Base-by-base conservation (phyloP, 2,888 invertebrate species). In the Onthophagus sagittarius region DNA sequence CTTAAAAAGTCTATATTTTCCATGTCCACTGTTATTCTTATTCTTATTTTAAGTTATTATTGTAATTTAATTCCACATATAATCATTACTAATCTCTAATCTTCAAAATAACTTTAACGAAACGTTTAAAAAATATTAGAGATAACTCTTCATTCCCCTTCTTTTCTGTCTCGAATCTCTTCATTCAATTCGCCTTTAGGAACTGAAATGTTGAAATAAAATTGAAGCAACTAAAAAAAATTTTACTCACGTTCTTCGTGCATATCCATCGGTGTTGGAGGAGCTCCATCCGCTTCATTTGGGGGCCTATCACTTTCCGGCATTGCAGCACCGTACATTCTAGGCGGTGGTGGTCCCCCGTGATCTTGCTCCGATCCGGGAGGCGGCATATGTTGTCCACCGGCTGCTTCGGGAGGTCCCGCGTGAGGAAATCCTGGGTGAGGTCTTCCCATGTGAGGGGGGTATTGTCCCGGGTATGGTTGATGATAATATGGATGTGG, bases 401-500 rank as follows among this genome's bases (percentile, higher is more conserved):
- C 23, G 2, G 23, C 23, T 23, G 23, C 23, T 11, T 83, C 83
- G 0, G 76, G 76, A 39, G 76, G 77, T 63, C 75, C 76, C 14
- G 75, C 74, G 73, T 80, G 86, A 5, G 85, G 84, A 74, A 86
- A 86, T 23, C 23, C 23, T 5, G 84, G 83, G 78, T 87, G 87
- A 0, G 87, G 86, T 15, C 86, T 81, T 11, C 84, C 84, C 84
- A 86, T 86, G 78, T 88, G 88, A 0, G 88, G 88, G 11, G 88
- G 87, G 81, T 88, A 88, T 74, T 88, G 88, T 9, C 88, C 86
- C 3, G 23, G 23, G 78, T 88, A 88, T 0, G 87, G 87, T 74
- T 87, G 88, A 80, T 87, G 87, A 77, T 87, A 87, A 75, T 87
- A 87, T 0, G 86, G 86, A 79, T 87, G 87, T 1, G 86, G 85